A percentile compares a stretch with the other conserved stretches of the same genome.
phyloP scores from a whole-genome alignment of 2,113 vertebrate genomes.

The Dipodomys spectabilis region DNA sequence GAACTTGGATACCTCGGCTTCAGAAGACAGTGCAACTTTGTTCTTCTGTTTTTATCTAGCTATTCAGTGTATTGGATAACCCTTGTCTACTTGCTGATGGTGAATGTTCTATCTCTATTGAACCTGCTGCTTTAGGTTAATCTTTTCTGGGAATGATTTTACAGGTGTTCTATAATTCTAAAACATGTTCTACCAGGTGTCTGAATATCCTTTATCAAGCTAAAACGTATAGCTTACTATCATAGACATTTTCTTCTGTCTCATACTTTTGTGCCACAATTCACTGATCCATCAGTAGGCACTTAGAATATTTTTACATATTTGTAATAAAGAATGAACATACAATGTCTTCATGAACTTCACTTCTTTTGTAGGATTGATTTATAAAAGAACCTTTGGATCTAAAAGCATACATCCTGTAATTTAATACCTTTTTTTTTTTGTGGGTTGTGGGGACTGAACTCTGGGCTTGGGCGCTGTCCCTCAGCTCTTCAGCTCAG shows the following conservation, averaged over 20 bases:
- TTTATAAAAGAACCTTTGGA: slow-evolving; percentile 1
- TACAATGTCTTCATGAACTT: neutral
- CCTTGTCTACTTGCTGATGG: neutral
- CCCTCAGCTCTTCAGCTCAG: too few species aligned
- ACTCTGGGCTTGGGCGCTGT: too few species aligned
- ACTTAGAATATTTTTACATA: neutral
- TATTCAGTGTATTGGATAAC: neutral
- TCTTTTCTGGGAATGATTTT: too few species aligned
- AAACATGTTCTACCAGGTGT: neutral
- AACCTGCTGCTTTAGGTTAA: neutral
- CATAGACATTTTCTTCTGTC: neutral
- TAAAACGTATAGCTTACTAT: neutral
- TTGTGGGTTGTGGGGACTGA: too few species aligned
- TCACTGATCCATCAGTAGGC: neutral
- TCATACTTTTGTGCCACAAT: neutral
- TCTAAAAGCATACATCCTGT: neutral
- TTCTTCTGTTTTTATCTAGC: neutral
- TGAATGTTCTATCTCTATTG: neutral
- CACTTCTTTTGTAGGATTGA: slow-evolving; percentile 18
- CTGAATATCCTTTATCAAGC: neutral
- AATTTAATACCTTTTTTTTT: too few species aligned
- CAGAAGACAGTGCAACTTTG: neutral
- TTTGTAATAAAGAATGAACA: neutral
- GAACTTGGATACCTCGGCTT: neutral
- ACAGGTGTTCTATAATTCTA: too few species aligned